Conservation (phyloP, 2,888 invertebrate species). For the Fragum whitleyi region DNA sequence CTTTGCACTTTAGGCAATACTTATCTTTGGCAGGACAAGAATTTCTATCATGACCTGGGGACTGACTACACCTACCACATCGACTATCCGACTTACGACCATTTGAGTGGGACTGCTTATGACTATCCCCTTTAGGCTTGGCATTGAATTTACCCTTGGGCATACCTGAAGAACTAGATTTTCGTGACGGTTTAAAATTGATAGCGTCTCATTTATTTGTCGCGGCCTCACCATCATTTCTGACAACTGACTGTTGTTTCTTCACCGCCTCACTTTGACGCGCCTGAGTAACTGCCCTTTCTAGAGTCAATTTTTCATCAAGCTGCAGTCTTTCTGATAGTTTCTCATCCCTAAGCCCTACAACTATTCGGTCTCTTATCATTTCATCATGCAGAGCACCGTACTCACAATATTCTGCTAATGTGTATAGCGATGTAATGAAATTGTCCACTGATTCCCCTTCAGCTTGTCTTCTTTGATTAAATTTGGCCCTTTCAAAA, state of each 20-base stretch:
- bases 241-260: conserved; percentile 28
- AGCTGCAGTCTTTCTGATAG: conserved; percentile 57
- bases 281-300: conserved; percentile 33
- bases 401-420: conserved; percentile 55
- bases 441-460: conserved; percentile 45
- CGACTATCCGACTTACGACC: background rate
- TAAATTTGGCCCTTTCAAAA: conserved; percentile 45
- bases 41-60: background rate
- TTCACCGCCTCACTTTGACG: conserved; percentile 30
- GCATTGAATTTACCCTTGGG: background rate
- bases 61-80: background rate
- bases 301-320: conserved; percentile 36
- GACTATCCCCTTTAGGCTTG: background rate
- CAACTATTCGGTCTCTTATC: conserved; percentile 60
- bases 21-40: background rate
- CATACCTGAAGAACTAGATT: background rate
- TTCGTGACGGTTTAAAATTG: background rate
- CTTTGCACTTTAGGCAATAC: background rate
- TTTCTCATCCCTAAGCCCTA: conserved; percentile 48
- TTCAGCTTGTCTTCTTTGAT: conserved; percentile 37
- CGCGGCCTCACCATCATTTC: background rate
- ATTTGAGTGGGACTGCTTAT: background rate
- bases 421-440: conserved; percentile 16
- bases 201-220: background rate
- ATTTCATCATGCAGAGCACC: conserved; percentile 44